These are phyloP conservation scores for Chelon labrosus DNA, from an alignment of 2,797 vertebrate genomes.

Conservation along the genomic window DNA sequence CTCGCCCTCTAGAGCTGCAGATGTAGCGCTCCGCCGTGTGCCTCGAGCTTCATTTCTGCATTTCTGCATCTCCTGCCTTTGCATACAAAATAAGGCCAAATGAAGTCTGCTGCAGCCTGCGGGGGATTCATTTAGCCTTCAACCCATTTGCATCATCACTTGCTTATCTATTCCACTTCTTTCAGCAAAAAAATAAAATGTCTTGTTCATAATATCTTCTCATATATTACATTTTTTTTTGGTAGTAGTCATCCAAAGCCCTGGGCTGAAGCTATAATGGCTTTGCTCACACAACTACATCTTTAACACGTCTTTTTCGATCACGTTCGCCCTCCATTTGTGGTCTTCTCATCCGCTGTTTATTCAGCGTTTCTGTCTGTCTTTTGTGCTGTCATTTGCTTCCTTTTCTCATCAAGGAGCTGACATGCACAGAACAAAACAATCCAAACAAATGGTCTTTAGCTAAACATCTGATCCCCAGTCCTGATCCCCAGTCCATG, in stretches of 20 bases:
- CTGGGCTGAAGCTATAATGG: slow-evolving; percentile 47
- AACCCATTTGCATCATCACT: slow-evolving; percentile 20
- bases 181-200: slow-evolving; percentile 19
- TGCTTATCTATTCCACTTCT: slow-evolving; percentile 37
- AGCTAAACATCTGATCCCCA: slow-evolving; percentile 81
- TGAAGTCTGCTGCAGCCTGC: slow-evolving; percentile 23
- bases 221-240: slow-evolving; percentile 27
- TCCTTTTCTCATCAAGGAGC: slow-evolving; percentile 68
- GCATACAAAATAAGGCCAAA: slow-evolving; percentile 10
- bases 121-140: slow-evolving; percentile 30
- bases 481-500: slow-evolving; percentile 74
- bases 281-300: slow-evolving; percentile 48
- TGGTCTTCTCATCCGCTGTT: slow-evolving; percentile 11
- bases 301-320: slow-evolving; percentile 24
- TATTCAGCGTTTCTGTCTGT: slow-evolving; percentile 28
- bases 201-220: slow-evolving; percentile 32
- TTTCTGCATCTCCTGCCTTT: slow-evolving; percentile 45
- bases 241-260: slow-evolving; percentile 27
- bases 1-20: slow-evolving; percentile 29
- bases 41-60: slow-evolving; percentile 44
- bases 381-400: slow-evolving; percentile 36
- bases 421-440: slow-evolving; percentile 85
- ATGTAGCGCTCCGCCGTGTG: slow-evolving; percentile 18
- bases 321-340: slow-evolving; percentile 5
- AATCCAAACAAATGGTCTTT: slow-evolving; percentile 89